Conservation (phyloP, 1,140 invertebrate species). For the Drosophila nasuta region DNA sequence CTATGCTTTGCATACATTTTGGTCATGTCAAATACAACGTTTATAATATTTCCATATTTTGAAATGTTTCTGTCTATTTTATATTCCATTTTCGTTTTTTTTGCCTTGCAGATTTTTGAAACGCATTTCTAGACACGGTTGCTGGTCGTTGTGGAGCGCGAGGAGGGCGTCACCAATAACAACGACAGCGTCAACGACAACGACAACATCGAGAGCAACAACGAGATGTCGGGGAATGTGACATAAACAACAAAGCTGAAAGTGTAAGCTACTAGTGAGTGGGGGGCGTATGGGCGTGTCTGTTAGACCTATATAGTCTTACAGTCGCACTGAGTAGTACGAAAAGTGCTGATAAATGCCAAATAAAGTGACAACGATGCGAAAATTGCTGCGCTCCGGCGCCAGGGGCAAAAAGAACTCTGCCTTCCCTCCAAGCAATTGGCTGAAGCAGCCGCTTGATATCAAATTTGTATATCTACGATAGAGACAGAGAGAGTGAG, state of each 20-base stretch:
- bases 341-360: slow-evolving; percentile 78
- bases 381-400: slow-evolving; percentile 49
- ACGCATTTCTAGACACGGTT: slow-evolving; percentile 69
- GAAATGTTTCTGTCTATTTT: slow-evolving; percentile 12
- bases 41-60: slow-evolving; percentile 3
- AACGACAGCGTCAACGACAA: slow-evolving; percentile 4
- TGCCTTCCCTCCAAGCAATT: slow-evolving; percentile 57
- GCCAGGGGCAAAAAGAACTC: slow-evolving; percentile 17
- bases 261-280: slow-evolving; percentile 9
- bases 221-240: slow-evolving; percentile 26
- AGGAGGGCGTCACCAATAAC: background rate
- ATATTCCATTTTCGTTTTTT: slow-evolving; percentile 14
- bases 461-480: slow-evolving; percentile 54
- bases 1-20: background rate
- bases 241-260: slow-evolving; percentile 26
- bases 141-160: background rate
- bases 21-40: slow-evolving; percentile 3
- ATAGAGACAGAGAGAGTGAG: slow-evolving; percentile 7
- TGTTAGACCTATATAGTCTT: background rate
- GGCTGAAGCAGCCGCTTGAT: slow-evolving; percentile 68
- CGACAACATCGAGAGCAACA: slow-evolving; percentile 1
- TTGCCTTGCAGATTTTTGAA: slow-evolving; percentile 69
- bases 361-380: slow-evolving; percentile 79
- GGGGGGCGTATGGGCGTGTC: slow-evolving; percentile 14
- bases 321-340: slow-evolving; percentile 7